Evolutionary conservation across 2,888 invertebrate genomes (phyloP), one percentile per base, ranked within the genome.

Genomic region (Alloplasta piceator): DNA sequence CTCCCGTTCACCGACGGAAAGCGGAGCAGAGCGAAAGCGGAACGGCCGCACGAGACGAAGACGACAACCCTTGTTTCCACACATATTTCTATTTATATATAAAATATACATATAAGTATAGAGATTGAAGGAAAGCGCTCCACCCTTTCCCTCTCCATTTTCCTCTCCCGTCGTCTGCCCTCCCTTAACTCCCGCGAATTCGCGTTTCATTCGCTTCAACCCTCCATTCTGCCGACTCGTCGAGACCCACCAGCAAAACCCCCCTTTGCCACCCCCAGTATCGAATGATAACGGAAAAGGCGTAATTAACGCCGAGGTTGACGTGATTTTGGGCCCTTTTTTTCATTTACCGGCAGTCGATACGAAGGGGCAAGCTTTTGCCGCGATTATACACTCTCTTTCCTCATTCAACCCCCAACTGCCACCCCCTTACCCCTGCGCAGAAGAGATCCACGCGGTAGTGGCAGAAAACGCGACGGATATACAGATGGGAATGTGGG

Each of bases 121-220:
- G 87, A 87, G 87, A 89, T 43, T 36, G 50, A n/a, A 43, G 88
- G 87, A 87, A 88, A 88, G 86, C 88, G 85, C 84, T 84, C 88
- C 86, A 85, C 86, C 84, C 84, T 83, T 80, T 71, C 85, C 84
- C 86, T 84, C 86, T 86, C 84, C 86, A 63, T 36, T 77, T 67
- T 82, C 83, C 86, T 84, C 78, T 83, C 84, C 83, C 84, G 73
- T 81, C 83, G 82, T 82, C 82, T 70, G 26, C 67, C 79, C 85
- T 79, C 84, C 78, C 80, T 74, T 74, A 80, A 72, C 71, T 77
- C 80, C 77, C 64, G 61, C 26, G 26, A 26, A 26, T 61, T 73
- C 63, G 60, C 80, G 79, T 75, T 73, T 58, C 26, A 78, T 61
- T 58, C 60, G 70, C 77, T 76, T 71, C 80, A 63, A 68, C 83